A percentile compares a stretch with the other conserved stretches of the same genome.
Evolutionary conservation across 1,140 invertebrate species (phyloP).

Genomic region (Brachionus rubens): DNA sequence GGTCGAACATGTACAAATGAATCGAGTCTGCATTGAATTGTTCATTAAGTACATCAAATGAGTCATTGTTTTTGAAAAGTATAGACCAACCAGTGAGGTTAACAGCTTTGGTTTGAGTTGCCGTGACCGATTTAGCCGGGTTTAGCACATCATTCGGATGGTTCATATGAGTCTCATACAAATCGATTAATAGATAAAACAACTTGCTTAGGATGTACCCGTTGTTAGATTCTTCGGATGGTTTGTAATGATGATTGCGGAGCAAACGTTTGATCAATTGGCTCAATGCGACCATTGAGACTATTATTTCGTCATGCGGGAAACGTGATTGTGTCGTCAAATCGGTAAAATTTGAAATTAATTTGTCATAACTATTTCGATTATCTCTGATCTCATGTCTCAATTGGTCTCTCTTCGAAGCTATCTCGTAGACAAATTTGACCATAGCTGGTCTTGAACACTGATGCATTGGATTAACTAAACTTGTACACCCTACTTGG

Average conservation of each 20-base stretch:
- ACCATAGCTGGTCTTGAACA: slow-evolving; percentile 44
- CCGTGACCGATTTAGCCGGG: neutral
- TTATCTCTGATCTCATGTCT: slow-evolving; percentile 38
- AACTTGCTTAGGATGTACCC: neutral
- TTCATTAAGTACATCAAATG: neutral
- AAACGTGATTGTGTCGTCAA: neutral
- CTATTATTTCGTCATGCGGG: slow-evolving; percentile 29
- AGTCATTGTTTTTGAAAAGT: slow-evolving; percentile 21
- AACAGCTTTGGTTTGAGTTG: neutral
- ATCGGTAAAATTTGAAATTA: slow-evolving; percentile 32
- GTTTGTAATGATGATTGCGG: slow-evolving; percentile 10
- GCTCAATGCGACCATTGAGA: slow-evolving; percentile 39
- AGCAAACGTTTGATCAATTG: slow-evolving; percentile 39
- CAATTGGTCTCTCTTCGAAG: slow-evolving; percentile 36
- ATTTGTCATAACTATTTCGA: slow-evolving; percentile 14
- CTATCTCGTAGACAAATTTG: slow-evolving; percentile 42
- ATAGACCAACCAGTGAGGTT: slow-evolving; percentile 28
- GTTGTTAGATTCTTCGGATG: slow-evolving; percentile 21
- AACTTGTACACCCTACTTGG: slow-evolving; percentile 18
- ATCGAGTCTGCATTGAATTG: slow-evolving; percentile 27
- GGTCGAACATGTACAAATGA: slow-evolving; percentile 44
- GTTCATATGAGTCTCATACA: slow-evolving; percentile 41
- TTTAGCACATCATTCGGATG: slow-evolving; percentile 42
- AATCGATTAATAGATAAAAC: slow-evolving; percentile 42
- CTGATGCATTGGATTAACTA: slow-evolving; percentile 45